Evolutionary conservation across 2,113 vertebrate species (phyloP), one percentile per base, ranked within the genome.

Genomic region (Platichthys stellatus): DNA sequence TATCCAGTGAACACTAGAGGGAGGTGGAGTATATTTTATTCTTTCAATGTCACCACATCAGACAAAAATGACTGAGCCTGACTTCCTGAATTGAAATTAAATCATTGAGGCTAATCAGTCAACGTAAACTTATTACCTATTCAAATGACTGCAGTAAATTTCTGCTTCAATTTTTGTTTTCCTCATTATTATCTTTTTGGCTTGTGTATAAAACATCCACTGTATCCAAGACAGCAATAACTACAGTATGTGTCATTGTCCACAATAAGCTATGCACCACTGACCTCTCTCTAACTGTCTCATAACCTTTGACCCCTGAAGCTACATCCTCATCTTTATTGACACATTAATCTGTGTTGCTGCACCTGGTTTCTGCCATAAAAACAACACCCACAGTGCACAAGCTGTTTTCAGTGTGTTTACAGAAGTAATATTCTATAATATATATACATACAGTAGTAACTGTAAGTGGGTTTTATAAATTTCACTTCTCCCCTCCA

Each of bases 1-100:
- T 21, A 10, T 21, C 7, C 51, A n/a, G 28, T 54, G 31, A 81
- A 74, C 89, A 82, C 84, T 69, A 89, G 89, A 86, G 87, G 80
- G 82, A 53, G n/a, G 0, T 56, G 35, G 47, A 78, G 84, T 56
- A 15, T 68, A 49, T 78, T 13, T 6, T 5, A 53, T 17, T 13
- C 0, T 21, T 49, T 38, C 2, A 51, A 1, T 15, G 35, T 66
- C 26, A 17, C 18, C 26, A 23, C 18, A 24, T 53, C 51, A 14
- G 9, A 57, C 21, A 57, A 10, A 57, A 23, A 57, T 7, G 31
- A 31, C 6, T 31, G 31, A 31, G 6, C 6, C 31, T 57, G n/a
- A 12, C 18, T 9, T 53, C 51, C 12, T 53, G 5, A 20, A 20
- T 0, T 2, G 11, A 58, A 24, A 58, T 5, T 23, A 24, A 24